phyloP scores from a whole-genome alignment of 2,113 vertebrate genomes.

The Anoura caudifer region DNA sequence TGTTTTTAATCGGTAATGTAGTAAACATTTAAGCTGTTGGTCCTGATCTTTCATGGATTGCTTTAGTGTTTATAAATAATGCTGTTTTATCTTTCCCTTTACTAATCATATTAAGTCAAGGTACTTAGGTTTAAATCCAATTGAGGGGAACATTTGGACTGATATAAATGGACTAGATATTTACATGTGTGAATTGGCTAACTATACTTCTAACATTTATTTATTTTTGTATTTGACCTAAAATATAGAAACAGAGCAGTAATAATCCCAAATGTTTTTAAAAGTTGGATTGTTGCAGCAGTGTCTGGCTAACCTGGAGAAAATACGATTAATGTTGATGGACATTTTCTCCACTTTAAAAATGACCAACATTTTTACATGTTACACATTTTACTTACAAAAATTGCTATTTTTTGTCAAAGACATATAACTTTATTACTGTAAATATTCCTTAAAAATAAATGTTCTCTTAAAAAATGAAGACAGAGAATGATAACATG shows the following conservation, averaged over 20 bases:
- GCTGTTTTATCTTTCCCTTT: not conserved
- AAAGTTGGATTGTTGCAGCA: constrained; percentile 18
- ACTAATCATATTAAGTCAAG: constrained; percentile 20
- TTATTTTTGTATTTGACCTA: constrained; percentile 33
- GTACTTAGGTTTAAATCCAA: constrained; percentile 29
- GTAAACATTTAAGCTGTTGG: not conserved
- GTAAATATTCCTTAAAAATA: not conserved
- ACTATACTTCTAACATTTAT: constrained; percentile 35
- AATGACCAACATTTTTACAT: not conserved
- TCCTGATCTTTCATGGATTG: not conserved
- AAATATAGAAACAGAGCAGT: constrained; percentile 1
- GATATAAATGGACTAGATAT: constrained; percentile 32
- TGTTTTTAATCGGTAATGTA: not conserved
- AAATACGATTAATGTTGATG: not conserved
- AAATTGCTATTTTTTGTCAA: constrained; percentile 4
- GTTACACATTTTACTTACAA: too few species aligned
- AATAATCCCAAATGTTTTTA: constrained; percentile 38
- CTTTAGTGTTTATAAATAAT: constrained; percentile 32
- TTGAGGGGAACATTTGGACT: constrained; percentile 11
- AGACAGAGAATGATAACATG: not conserved
- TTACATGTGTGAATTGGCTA: constrained; percentile 29
- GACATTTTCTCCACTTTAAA: not conserved
- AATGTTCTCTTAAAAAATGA: not conserved
- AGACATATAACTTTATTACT: not conserved
- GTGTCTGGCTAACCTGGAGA: not conserved